Conservation (phyloP, 2,888 invertebrate genomes). For the Scaptomyza reducta region DNA sequence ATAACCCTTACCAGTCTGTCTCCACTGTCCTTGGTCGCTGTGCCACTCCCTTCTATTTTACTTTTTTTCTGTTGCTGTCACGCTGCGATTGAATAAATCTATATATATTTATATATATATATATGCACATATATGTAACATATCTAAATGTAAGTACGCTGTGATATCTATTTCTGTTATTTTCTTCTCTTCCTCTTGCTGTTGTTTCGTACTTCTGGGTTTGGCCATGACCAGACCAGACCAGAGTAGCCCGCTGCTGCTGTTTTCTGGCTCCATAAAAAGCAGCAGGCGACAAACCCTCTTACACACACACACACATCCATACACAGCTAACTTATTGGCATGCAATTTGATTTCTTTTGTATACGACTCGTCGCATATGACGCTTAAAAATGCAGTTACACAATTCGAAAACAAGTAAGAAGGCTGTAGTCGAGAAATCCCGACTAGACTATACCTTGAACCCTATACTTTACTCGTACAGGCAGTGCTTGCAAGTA, state of each 20-base stretch:
- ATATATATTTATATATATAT: background rate
- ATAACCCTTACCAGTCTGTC: slow-evolving; percentile 19
- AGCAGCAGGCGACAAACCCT: slow-evolving; percentile 45
- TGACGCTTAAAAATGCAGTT: slow-evolving; percentile 46
- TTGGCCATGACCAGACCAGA: slow-evolving; percentile 13
- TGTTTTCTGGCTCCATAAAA: slow-evolving; percentile 30
- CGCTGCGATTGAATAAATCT: slow-evolving; percentile 36
- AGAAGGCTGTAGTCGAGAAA: too few species aligned
- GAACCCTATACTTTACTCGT: too few species aligned
- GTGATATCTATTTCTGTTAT: slow-evolving; percentile 14
- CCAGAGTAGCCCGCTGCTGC: slow-evolving; percentile 3
- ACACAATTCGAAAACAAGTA: slow-evolving; percentile 33
- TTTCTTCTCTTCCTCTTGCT: slow-evolving; percentile 1
- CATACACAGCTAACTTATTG: slow-evolving; percentile 31
- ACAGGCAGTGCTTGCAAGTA: too few species aligned
- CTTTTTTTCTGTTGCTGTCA: slow-evolving; percentile 15
- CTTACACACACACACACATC: background rate
- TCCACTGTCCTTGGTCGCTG: background rate
- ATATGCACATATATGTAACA: slow-evolving; percentile 4
- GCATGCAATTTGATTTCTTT: slow-evolving; percentile 66
- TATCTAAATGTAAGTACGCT: slow-evolving; percentile 21
- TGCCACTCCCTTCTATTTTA: background rate
- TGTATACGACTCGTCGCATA: slow-evolving; percentile 36
- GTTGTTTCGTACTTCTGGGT: slow-evolving; percentile 13
- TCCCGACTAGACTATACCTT: too few species aligned